These are phyloP conservation scores for Pseudorectes ferrugineus DNA, from an alignment of 2,113 vertebrate species.

Conservation along the genomic window DNA sequence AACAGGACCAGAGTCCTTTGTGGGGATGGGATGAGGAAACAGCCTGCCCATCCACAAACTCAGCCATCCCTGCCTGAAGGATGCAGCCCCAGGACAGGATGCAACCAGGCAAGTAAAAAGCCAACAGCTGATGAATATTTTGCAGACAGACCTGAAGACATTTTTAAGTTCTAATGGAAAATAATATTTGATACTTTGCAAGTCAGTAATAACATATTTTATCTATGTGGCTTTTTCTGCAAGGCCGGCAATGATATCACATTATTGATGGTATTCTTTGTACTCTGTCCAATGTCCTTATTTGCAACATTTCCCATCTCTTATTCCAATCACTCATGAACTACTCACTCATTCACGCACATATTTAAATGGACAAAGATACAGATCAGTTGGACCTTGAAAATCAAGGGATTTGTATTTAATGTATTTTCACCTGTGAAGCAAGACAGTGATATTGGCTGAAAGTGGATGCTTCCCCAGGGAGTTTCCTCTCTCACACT, in stretches of 20 bases:
- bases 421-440: not conserved
- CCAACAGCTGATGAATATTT: not conserved
- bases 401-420: not conserved
- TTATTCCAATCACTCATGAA: not conserved
- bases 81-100: not conserved
- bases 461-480: not conserved
- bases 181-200: not conserved
- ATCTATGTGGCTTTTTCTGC: not conserved
- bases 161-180: not conserved
- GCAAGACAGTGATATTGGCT: not conserved
- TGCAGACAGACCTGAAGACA: not conserved
- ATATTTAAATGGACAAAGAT: not conserved
- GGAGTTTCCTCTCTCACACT: not conserved
- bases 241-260: not conserved
- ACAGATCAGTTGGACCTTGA: not conserved
- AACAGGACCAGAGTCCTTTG: fast-evolving
- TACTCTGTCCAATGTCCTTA: not conserved
- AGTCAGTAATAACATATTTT: not conserved
- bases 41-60: not conserved
- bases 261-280: not conserved
- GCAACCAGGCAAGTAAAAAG: not conserved
- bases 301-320: not conserved
- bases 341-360: fast-evolving
- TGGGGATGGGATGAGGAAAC: not conserved
- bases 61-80: not conserved